phyloP scores from a whole-genome alignment of 2,113 vertebrate genomes.

The Coptodon bakossiorum region DNA sequence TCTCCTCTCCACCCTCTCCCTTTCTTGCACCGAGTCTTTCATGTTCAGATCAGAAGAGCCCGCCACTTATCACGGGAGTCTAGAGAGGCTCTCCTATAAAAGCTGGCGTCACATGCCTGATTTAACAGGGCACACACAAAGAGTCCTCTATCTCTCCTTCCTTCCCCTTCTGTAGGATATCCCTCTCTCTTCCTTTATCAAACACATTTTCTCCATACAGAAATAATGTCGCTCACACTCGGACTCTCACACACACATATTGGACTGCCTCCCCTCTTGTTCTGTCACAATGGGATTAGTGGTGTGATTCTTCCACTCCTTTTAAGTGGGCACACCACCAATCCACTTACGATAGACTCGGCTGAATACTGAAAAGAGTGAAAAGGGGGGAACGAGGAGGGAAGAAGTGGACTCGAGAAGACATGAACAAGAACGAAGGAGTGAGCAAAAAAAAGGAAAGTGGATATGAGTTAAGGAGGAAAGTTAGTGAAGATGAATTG shows the following conservation, averaged over 20 bases:
- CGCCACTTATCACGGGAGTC: slow-evolving; percentile 51
- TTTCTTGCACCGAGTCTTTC: slow-evolving; percentile 34
- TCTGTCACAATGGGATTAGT: slow-evolving; percentile 65
- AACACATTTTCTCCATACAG: not conserved
- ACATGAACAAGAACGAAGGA: not conserved
- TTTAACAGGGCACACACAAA: slow-evolving; percentile 58
- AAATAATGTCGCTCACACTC: slow-evolving; percentile 5
- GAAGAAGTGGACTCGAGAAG: not conserved
- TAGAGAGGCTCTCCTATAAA: slow-evolving; percentile 40
- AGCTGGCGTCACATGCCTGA: slow-evolving; percentile 48
- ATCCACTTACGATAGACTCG: slow-evolving; percentile 58
- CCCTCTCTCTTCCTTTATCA: not conserved
- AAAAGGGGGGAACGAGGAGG: not conserved
- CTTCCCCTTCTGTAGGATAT: slow-evolving; percentile 5
- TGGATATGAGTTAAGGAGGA: not conserved
- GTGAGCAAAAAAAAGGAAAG: not conserved
- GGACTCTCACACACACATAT: not conserved
- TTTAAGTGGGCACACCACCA: slow-evolving; percentile 62
- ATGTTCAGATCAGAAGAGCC: slow-evolving; percentile 55
- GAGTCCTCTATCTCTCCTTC: slow-evolving; percentile 15
- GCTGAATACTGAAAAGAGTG: slow-evolving; percentile 39
- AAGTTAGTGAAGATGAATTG: not conserved
- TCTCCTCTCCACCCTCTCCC: not conserved
- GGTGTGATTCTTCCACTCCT: slow-evolving; percentile 60
- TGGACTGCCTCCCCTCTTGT: slow-evolving; percentile 30